Conservation (phyloP, 1,140 invertebrate genomes). For the Charaxes varanes region DNA sequence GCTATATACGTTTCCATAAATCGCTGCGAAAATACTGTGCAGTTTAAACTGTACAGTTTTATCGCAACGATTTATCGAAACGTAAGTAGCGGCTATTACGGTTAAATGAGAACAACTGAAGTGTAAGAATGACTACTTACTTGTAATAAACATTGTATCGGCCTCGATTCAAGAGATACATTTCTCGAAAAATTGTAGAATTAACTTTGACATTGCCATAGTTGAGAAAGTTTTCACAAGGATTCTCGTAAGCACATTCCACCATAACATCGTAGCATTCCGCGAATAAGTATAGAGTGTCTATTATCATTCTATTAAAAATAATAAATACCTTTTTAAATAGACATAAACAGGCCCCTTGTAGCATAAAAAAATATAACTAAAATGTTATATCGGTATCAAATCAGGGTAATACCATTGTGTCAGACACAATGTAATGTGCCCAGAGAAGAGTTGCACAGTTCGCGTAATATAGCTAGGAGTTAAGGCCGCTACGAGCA, state of each 20-base stretch:
- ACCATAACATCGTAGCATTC: conserved; percentile 67
- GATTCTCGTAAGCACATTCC: conserved; percentile 54
- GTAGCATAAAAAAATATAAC: too few species aligned
- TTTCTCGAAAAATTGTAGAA: conserved; percentile 42
- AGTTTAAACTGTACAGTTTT: too few species aligned
- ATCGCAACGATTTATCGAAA: too few species aligned
- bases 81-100: too few species aligned
- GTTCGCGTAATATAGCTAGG: background rate
- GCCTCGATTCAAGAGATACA: conserved; percentile 58
- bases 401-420: too few species aligned
- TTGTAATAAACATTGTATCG: conserved; percentile 65
- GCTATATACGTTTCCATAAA: too few species aligned
- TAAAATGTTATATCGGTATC: too few species aligned
- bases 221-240: conserved; percentile 45
- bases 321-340: too few species aligned
- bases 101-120: too few species aligned
- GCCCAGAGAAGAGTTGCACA: background rate
- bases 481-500: background rate
- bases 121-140: conserved; percentile 32
- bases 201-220: conserved; percentile 67
- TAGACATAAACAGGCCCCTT: too few species aligned
- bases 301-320: too few species aligned
- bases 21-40: too few species aligned
- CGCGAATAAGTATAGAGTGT: conserved; percentile 44
- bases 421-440: background rate